Evolutionary conservation across 1,140 invertebrate species (phyloP), one percentile per base, ranked within the genome.

Genomic region (Goniozus legneri): DNA sequence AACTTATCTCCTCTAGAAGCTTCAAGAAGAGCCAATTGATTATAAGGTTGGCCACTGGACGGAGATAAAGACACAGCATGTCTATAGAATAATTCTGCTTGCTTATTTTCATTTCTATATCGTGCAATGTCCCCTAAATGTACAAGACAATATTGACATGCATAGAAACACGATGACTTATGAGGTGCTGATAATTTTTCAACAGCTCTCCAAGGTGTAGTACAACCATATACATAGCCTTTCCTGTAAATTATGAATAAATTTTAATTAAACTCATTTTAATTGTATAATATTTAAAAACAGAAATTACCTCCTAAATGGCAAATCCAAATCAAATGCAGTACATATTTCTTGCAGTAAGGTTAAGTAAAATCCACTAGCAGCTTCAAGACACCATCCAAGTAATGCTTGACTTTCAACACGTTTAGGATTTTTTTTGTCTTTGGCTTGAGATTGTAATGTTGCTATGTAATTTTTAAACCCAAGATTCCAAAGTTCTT

Each of bases 401-500:
- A 92, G 72, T 66, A 88, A 81, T 8, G 84, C 83, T 59, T 89
- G 87, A 12, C 80, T 82, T 65, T 90, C 87, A 51, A 77, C 81
- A 46, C 85, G 77, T 44, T 84, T 82, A 8, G 81, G 78, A 77
- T 85, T 90, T 82, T 88, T 89, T 64, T 84, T 84, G 60, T 91
- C 87, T 62, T 87, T 88, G 8, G 83, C 80, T 44, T 86, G 82
- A 15, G 80, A 79, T 64, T 92, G 90, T 32, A 92, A 71, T 16
- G 80, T 79, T 47, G 83, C 86, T 69, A 93, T 93, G 68, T 90
- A 87, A 71, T 90, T 89, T 68, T 92, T 92, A 76, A 92, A 92
- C 10, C 88, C 88, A 66, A 89, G 78, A 69, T 89, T 93, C 91
- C 91, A 93, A 50, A 93, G 73, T 61, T 92, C 89, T 65, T 91